These are phyloP conservation scores for Polydrusus pterygomalis DNA, from an alignment of 2,888 invertebrate genomes.

Conservation along the genomic window DNA sequence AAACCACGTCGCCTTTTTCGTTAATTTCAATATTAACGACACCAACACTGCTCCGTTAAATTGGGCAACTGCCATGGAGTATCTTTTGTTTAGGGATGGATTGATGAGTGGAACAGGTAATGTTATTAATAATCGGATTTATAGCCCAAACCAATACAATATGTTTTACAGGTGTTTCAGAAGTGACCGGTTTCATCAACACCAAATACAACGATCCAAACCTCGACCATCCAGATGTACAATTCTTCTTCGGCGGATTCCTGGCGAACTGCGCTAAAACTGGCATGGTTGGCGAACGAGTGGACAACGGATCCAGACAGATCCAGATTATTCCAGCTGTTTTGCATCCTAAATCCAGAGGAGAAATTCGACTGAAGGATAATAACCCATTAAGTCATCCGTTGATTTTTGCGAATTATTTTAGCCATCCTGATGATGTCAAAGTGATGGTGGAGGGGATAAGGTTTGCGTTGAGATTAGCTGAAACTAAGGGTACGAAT, in stretches of 20 bases:
- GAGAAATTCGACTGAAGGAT: constrained; percentile 73
- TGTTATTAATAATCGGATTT: no score
- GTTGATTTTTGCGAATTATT: constrained; percentile 87
- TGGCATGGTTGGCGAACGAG: constrained; percentile 87
- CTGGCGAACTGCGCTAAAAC: constrained; percentile 90
- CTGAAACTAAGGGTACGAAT: constrained; percentile 82
- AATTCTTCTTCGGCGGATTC: constrained; percentile 91
- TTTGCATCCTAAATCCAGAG: constrained; percentile 90
- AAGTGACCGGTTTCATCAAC: constrained; percentile 89
- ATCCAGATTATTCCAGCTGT: constrained; percentile 88
- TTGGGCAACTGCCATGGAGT: constrained; percentile 95
- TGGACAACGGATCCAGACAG: constrained; percentile 80
- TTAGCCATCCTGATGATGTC: constrained; percentile 86
- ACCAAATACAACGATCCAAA: constrained; percentile 85
- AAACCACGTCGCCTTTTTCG: constrained; percentile 88
- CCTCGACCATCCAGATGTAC: constrained; percentile 88
- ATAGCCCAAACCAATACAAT: background rate
- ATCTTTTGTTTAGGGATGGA: constrained; percentile 89
- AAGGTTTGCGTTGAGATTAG: constrained; percentile 82
- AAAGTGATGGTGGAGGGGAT: constrained; percentile 88
- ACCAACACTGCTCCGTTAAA: constrained; percentile 90
- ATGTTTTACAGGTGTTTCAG: constrained; percentile 79
- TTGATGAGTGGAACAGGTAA: constrained; percentile 91
- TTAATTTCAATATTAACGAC: constrained; percentile 88
- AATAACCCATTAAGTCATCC: constrained; percentile 88